phyloP scores from a whole-genome alignment of 92 coral and sea anemone species.

The Scolanthus callimorphus region DNA sequence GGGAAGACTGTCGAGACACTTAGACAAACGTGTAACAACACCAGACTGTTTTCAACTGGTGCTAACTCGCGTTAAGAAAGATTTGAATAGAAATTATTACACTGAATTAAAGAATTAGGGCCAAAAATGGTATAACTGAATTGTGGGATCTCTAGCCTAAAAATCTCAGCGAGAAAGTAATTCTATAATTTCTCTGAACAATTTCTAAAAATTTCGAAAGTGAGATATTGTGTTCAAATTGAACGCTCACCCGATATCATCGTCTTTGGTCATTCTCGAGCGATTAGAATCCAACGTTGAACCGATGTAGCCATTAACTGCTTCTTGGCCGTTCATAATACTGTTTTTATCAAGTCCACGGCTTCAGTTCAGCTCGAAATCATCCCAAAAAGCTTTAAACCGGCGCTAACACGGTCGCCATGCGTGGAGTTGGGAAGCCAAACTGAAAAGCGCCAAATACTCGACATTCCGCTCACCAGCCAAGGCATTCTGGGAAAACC shows the following conservation, averaged over 20 bases:
- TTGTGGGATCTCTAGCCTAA: background rate
- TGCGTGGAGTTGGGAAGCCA: conserved; percentile 56
- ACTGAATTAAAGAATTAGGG: background rate
- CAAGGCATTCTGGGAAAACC: conserved; percentile 93
- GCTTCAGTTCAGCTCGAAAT: conserved; percentile 56
- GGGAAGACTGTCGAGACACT: background rate
- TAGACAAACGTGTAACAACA: conserved; percentile 15
- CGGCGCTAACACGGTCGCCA: conserved; percentile 40
- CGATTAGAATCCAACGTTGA: conserved; percentile 60
- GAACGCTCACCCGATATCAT: conserved; percentile 79
- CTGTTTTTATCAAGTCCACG: conserved; percentile 36
- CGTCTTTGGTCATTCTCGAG: conserved; percentile 89
- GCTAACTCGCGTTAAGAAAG: background rate
- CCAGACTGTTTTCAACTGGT: background rate
- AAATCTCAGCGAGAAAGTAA: conserved; percentile 10
- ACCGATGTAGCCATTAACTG: conserved; percentile 70
- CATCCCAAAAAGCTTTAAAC: conserved; percentile 38
- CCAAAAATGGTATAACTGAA: background rate
- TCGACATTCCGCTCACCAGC: conserved; percentile 68
- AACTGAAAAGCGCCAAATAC: conserved; percentile 75
- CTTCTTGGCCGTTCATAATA: conserved; percentile 67
- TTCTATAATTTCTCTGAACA: conserved; percentile 12
- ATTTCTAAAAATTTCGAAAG: conserved; percentile 33
- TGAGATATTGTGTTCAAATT: conserved; percentile 50
- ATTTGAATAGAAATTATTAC: conserved; percentile 7